Conservation (phyloP, 30 jellyfish, hydroid and myxozoan species). For the Hydra vulgaris region DNA sequence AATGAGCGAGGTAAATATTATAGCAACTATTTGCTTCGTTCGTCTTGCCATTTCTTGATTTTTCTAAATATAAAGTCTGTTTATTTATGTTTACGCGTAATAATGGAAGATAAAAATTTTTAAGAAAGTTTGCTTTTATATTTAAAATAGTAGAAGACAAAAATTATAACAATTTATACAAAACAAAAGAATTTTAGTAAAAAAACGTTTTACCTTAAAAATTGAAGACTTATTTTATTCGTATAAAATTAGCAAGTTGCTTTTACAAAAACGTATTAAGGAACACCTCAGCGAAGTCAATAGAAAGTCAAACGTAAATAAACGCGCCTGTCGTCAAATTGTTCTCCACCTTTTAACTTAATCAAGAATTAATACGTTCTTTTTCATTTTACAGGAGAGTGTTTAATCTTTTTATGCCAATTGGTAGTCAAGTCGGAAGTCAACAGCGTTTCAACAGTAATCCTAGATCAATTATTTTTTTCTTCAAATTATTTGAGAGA, state of each 20-base stretch:
- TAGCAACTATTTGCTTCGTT: neutral
- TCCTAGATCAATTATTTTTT: no score
- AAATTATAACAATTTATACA: no score
- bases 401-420: no score
- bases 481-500: no score
- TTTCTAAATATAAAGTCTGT: neutral
- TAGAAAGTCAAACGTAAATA: neutral
- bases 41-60: neutral
- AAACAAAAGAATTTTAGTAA: no score
- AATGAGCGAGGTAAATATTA: neutral
- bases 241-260: neutral
- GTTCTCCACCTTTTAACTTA: neutral
- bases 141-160: no score
- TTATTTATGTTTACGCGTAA: neutral
- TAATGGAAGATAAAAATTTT: neutral
- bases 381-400: neutral
- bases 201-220: no score
- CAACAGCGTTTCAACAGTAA: no score
- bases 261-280: neutral
- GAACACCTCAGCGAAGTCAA: neutral
- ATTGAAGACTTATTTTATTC: no score
- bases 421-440: no score
- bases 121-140: no score
- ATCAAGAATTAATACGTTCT: no score
- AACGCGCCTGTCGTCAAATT: neutral